Base-by-base conservation (phyloP, 2,888 invertebrate genomes). In the Acronicta alni region DNA sequence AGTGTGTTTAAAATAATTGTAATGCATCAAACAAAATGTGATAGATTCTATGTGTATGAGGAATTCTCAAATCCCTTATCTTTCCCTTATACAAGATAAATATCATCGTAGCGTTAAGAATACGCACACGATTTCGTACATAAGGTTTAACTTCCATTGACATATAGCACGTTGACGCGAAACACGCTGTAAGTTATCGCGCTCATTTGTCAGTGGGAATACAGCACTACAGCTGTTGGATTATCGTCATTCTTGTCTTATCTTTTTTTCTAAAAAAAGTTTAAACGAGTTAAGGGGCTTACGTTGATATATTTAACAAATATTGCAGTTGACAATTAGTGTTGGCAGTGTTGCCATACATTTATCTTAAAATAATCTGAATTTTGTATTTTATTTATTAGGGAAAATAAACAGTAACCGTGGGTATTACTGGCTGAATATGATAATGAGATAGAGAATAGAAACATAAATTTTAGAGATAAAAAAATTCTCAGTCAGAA, bases 151-250 rank as follows among this genome's bases (percentile, higher is more conserved):
- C 43, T 43, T 10, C 47, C 55, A 58, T 66, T 55, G 66, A 49
- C 71, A 51, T 45, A 57, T 59, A 56, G 66, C 78, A 62, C 63
- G 66, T 73, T 73, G 81, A 81, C 81, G 73, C 79, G 71, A 70
- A 68, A 66, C 71, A 67, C 67, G 59, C 59, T 64, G 66, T 79
- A 86, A 89, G 82, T 86, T 84, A 90, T 89, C 70, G 75, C 56
- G 32, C 57, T 82, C 86, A 88, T 89, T 86, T 88, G 80, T 89
- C 82, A 73, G 79, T 84, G 18, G 20, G 42, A 75, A 45, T 55
- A 45, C 20, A 41, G 48, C 42, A 54, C 23, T 61, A 66, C 59
- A 57, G 56, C 59, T 66, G 67, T 71, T 65, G 79, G 83, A 88
- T 88, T 87, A 87, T 81, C 85, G 67, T 68, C 15, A 67, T 49